Base-by-base conservation (phyloP, 2,888 invertebrate genomes). In the Bhutanitis thaidina region DNA sequence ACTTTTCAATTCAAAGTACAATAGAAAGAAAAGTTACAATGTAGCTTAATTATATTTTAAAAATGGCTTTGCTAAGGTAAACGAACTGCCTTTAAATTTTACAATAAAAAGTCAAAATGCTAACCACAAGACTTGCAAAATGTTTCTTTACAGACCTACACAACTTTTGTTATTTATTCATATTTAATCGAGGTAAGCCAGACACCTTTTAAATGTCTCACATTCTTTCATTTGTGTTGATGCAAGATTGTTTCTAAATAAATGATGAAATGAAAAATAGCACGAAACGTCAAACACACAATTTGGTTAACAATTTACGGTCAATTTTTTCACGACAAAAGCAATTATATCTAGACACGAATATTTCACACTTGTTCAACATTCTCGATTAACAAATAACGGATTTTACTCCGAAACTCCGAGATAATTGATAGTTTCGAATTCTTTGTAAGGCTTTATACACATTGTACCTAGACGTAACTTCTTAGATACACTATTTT, bases 101-200 rank as follows among this genome's bases (percentile, higher is more conserved):
- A n/a, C n/a, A n/a, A n/a, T n/a, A n/a, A n/a, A n/a, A n/a, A n/a
- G n/a, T n/a, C n/a, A n/a, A n/a, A n/a, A n/a, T n/a, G n/a, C n/a
- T n/a, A n/a, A n/a, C n/a, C n/a, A n/a, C n/a, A n/a, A n/a, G n/a
- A n/a, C n/a, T n/a, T n/a, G n/a, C n/a, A n/a, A n/a, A n/a, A n/a
- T n/a, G n/a, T n/a, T n/a, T 76, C 69, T 68, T 58, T 61, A 70
- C 66, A 67, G 65, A 52, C 57, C 57, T 64, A 68, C 63, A 65
- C 74, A 70, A 76, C 77, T 69, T 77, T 79, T 77, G 70, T 71
- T 73, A 74, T 67, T 68, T 63, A 69, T 70, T 57, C 36, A 71
- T 71, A 64, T 74, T 63, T 64, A 60, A 60, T 59, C 83, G 80
- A 83, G 83, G 84, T 72, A 54, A 84, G 72, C 84, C 46, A 64